Percentiles rank a stretch among this genome's conserved stretches.
Evolutionary conservation across 2,113 vertebrate species (phyloP).

Genomic region (Strix aluco): DNA sequence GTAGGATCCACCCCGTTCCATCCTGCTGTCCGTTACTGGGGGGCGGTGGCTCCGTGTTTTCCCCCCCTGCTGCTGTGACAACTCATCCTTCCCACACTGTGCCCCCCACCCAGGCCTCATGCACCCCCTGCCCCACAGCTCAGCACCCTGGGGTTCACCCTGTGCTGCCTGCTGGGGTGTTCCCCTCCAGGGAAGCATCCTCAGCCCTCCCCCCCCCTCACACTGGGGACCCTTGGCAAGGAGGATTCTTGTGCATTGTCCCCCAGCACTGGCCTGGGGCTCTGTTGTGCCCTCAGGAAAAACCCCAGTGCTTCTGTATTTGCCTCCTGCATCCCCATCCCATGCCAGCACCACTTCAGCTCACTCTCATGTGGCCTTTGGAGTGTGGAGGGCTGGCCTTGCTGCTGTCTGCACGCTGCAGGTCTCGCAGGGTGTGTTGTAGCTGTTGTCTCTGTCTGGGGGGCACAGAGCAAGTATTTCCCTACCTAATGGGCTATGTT

Average conservation of each 20-base stretch:
- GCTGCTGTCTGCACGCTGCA: not conserved
- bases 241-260: not conserved
- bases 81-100: accelerated
- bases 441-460: not conserved
- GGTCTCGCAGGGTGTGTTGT: not conserved
- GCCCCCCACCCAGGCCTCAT: too few species aligned
- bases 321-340: not conserved
- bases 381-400: not conserved
- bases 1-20: not conserved
- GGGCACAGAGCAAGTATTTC: not conserved
- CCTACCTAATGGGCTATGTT: accelerated
- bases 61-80: not conserved
- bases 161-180: not conserved
- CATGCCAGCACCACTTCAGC: accelerated
- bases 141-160: not conserved
- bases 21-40: accelerated
- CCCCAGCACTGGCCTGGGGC: not conserved
- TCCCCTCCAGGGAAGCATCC: not conserved
- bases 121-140: not conserved
- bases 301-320: not conserved
- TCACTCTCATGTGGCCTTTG: accelerated
- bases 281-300: too few species aligned
- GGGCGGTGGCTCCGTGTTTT: not conserved
- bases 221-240: not conserved
- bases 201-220: not conserved